Evolutionary conservation across 2,113 vertebrate species (phyloP), one percentile per base, ranked within the genome.

Genomic region (Heterotilapia buettikoferi): DNA sequence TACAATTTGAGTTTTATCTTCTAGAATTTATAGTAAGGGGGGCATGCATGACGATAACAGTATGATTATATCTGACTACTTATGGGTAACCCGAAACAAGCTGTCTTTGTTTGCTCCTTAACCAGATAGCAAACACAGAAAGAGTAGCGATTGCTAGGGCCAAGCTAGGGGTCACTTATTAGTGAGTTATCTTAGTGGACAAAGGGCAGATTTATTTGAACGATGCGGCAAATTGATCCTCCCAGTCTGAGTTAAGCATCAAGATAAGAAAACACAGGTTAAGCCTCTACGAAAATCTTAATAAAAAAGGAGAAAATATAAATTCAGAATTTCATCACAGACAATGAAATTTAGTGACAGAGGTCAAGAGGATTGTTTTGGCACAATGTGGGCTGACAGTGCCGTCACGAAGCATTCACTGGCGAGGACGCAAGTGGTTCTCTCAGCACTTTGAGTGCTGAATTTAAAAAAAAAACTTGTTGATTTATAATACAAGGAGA

Each of bases 311-410:
- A 78, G 43, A 11, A 18, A 24, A 73, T 83, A 59, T 3, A 82
- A 82, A 83, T 54, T 53, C 2, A 1, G 12, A 78, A 90, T 85
- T 66, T 89, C 68, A 92, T 91, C 61, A 86, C 38, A 80, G 82
- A 36, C 82, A 85, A 90, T 88, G 45, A 87, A 83, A 90, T 93
- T 56, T 85, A 24, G 81, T 3, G 38, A 85, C 84, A 87, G 78
- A 89, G 89, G 92, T 94, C 90, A 91, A 86, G 66, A 73, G 40
- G 80, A 88, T 84, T 76, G 61, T 86, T 78, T 50, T 50, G 71
- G 45, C 71, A 78, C 61, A 57, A 66, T 38, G 43, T 47, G 7
- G 76, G 31, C 85, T 63, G 92, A 86, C 66, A 50, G 66, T 9
- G 63, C 66, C 14, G 43, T 83, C 80, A 87, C 54, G 56, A 85